Conservation (phyloP, 2,888 invertebrate genomes). For the Drosophila setosimentum region DNA sequence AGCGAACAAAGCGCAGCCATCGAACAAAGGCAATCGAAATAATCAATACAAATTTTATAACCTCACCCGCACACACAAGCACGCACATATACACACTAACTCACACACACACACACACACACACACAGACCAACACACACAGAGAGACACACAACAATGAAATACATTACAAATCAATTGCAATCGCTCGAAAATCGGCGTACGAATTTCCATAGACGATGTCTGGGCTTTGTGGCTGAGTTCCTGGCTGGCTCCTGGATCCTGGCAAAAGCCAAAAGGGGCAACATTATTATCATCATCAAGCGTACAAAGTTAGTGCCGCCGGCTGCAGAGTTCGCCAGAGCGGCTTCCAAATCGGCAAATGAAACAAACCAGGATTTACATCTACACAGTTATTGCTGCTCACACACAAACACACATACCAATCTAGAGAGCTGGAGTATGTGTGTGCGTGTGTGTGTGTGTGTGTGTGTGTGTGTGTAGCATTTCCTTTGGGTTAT, state of each 20-base stretch:
- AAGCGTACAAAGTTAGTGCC: slow-evolving; percentile 79
- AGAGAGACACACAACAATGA: slow-evolving; percentile 66
- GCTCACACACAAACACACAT: slow-evolving; percentile 42
- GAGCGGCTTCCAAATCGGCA: slow-evolving; percentile 73
- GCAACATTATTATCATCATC: slow-evolving; percentile 79
- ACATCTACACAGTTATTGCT: slow-evolving; percentile 81
- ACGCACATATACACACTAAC: slow-evolving; percentile 18
- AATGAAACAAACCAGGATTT: slow-evolving; percentile 81
- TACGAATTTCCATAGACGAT: slow-evolving; percentile 78
- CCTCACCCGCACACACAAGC: slow-evolving; percentile 39
- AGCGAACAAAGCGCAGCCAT: slow-evolving; percentile 72
- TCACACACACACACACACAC: slow-evolving; percentile 11
- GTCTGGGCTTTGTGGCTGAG: slow-evolving; percentile 67
- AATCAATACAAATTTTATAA: slow-evolving; percentile 80
- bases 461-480: slow-evolving; percentile 47
- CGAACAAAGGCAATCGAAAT: slow-evolving; percentile 80
- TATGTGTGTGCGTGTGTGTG: slow-evolving; percentile 11
- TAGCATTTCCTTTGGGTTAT: slow-evolving; percentile 81
- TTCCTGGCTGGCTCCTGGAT: slow-evolving; percentile 19
- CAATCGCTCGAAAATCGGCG: slow-evolving; percentile 81
- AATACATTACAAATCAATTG: slow-evolving; percentile 81
- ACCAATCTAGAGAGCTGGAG: background rate
- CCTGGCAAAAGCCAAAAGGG: slow-evolving; percentile 59
- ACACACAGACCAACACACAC: slow-evolving; percentile 21
- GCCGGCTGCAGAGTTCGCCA: slow-evolving; percentile 62